These are phyloP conservation scores for Labeo catla DNA, from an alignment of 2,113 vertebrate genomes.

Conservation along the genomic window DNA sequence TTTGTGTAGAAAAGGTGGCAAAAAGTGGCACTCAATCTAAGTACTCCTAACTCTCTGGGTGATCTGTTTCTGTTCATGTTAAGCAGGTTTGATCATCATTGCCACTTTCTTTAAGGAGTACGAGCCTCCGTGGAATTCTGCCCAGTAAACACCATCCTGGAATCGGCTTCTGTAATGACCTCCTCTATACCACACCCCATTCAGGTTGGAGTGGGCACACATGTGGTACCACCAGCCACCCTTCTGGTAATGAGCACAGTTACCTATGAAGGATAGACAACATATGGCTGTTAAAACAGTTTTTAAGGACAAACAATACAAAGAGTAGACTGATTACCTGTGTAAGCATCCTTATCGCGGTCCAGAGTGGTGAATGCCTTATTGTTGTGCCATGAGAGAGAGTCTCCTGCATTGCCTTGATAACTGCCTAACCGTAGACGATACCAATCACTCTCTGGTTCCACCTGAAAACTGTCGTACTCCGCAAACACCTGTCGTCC, in stretches of 20 bases:
- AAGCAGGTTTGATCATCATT: conserved; percentile 85
- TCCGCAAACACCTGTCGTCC: conserved; percentile 81
- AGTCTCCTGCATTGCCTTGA: conserved; percentile 85
- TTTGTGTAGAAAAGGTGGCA: not conserved
- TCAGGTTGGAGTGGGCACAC: conserved; percentile 92
- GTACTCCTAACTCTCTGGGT: conserved; percentile 5
- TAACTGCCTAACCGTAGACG: conserved; percentile 86
- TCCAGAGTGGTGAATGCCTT: conserved; percentile 91
- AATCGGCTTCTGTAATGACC: conserved; percentile 89
- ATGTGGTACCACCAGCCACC: conserved; percentile 94
- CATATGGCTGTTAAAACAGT: not conserved
- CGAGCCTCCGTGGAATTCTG: conserved; percentile 86
- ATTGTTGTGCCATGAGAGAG: conserved; percentile 90
- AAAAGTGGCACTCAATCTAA: not conserved
- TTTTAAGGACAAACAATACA: not conserved
- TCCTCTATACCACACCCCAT: conserved; percentile 88
- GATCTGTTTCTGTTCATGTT: conserved; percentile 29
- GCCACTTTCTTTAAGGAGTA: conserved; percentile 86
- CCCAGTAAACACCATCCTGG: conserved; percentile 92
- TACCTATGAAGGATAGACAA: conserved; percentile 73
- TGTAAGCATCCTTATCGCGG: conserved; percentile 84
- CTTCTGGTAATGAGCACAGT: conserved; percentile 90
- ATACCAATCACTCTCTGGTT: conserved; percentile 86
- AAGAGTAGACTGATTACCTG: conserved; percentile 68
- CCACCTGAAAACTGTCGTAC: conserved; percentile 84